A percentile compares a stretch with the other conserved stretches of the same genome.
Conservation (phyloP, 1,140 invertebrate species). For the Propsilocerus akamusi region DNA sequence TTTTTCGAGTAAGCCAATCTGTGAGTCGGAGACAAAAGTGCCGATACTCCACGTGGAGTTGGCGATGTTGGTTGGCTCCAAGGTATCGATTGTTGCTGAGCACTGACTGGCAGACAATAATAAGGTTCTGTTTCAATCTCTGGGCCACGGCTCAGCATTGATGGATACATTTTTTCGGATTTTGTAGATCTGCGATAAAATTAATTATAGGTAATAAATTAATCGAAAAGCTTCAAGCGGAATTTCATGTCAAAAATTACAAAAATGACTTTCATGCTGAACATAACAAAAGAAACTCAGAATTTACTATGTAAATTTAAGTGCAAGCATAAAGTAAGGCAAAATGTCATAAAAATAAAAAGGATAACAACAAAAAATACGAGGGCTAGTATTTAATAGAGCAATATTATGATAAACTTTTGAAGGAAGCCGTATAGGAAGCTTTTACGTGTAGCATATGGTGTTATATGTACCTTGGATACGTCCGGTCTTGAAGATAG, state of each 20-base stretch:
- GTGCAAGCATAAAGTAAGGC: too few relatives aligned
- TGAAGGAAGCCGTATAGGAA: too few relatives aligned
- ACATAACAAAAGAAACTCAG: conserved; percentile 7
- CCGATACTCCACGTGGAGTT: background rate
- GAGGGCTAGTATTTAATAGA: too few relatives aligned
- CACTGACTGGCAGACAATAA: conserved; percentile 45
- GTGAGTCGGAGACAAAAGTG: background rate
- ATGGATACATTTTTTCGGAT: conserved; percentile 77
- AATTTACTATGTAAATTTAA: too few relatives aligned
- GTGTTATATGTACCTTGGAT: conserved; percentile 50
- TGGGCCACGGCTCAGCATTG: conserved; percentile 48
- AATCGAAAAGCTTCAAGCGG: too few relatives aligned
- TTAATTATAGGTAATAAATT: conserved; percentile 8
- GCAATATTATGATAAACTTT: too few relatives aligned
- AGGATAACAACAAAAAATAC: too few relatives aligned
- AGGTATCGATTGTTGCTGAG: background rate
- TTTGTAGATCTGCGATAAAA: conserved; percentile 59
- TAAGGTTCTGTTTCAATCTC: conserved; percentile 53
- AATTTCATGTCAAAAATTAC: too few relatives aligned
- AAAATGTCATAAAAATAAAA: too few relatives aligned
- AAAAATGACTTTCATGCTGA: too few relatives aligned
- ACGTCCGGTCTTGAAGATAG: conserved; percentile 64
- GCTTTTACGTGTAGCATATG: background rate
- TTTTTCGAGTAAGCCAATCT: background rate
- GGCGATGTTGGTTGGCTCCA: background rate